Evolutionary conservation across 2,113 vertebrate species (phyloP), one percentile per base, ranked within the genome.

Genomic region (Eptesicus fuscus): DNA sequence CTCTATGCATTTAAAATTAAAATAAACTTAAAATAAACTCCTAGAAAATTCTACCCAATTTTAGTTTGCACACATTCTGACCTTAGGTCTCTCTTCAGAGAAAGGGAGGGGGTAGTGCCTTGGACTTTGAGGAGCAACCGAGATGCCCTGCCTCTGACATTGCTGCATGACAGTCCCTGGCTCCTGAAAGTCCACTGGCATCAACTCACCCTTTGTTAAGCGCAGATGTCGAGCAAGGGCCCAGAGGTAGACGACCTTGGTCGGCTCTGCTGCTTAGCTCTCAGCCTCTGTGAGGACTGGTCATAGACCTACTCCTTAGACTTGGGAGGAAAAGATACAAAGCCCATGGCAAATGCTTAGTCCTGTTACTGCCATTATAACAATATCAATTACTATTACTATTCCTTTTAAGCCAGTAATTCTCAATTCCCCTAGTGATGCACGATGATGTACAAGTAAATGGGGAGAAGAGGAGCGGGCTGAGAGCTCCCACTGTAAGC

Each of bases 51-150:
- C 69, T 69, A 61, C 37, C 56, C n/a, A 22, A 42, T 65, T 28
- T 78, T 56, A 73, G 3, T 30, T 65, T n/a, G 7, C 22, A 49
- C 8, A 0, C n/a, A 56, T 20, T 5, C 35, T 1, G 8, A 89
- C 7, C 49, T 17, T 4, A 42, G 28, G 5, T 73, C 53, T 78
- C 35, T 37, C 49, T 51, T 86, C 28, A n/a, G 53, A 76, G 23
- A 30, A 40, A 13, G 13, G 9, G 17, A 79, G 8, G 28, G 56
- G n/a, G 6, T 0, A 0, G 22, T 23, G 25, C 44, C 0, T 0
- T 23, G 30, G 44, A 49, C 42, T 88, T 12, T 9, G 22, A 51
- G 71, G 16, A 47, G 25, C 42, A 3, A 51, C 30, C 7, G 67
- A 42, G 61, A 10, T 44, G 14, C 76, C 80, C 12, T 12, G 53